phyloP scores from a whole-genome alignment of 92 coral and sea anemone species.

The Desmophyllum pertusum region DNA sequence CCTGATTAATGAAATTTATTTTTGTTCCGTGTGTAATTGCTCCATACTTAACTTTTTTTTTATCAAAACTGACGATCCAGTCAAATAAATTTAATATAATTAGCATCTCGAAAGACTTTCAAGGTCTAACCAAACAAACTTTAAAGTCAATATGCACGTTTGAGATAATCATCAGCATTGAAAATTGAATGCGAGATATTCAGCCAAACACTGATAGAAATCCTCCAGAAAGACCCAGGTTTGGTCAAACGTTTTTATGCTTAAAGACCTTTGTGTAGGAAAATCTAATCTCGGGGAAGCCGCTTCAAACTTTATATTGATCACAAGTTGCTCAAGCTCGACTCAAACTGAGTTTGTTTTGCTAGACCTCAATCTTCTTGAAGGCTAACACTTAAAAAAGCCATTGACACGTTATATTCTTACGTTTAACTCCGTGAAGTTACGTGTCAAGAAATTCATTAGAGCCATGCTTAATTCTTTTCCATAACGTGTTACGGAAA shows the following conservation, averaged over 20 bases:
- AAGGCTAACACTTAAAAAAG: neutral
- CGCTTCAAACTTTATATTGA: too few species aligned
- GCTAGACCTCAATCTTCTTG: constrained; percentile 6
- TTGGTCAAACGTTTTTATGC: too few species aligned
- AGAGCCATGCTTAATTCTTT: neutral
- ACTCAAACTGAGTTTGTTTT: constrained; percentile 1
- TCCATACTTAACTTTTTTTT: neutral
- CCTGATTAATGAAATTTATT: neutral
- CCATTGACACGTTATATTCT: neutral
- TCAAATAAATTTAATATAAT: neutral
- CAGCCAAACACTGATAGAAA: neutral
- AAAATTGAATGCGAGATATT: neutral
- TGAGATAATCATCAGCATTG: neutral
- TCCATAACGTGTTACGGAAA: neutral
- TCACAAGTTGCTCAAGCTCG: neutral
- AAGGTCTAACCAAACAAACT: neutral
- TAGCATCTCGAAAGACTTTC: neutral
- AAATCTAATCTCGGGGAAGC: too few species aligned
- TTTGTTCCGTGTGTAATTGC: neutral
- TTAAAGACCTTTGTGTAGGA: neutral
- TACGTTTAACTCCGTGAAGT: constrained; percentile 38
- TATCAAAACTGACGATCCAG: neutral
- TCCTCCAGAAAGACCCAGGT: neutral
- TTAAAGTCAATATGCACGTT: neutral
- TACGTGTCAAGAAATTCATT: constrained; percentile 30